These are phyloP conservation scores for Anguilla anguilla DNA, from an alignment of 2,797 vertebrate species.

Conservation along the genomic window DNA sequence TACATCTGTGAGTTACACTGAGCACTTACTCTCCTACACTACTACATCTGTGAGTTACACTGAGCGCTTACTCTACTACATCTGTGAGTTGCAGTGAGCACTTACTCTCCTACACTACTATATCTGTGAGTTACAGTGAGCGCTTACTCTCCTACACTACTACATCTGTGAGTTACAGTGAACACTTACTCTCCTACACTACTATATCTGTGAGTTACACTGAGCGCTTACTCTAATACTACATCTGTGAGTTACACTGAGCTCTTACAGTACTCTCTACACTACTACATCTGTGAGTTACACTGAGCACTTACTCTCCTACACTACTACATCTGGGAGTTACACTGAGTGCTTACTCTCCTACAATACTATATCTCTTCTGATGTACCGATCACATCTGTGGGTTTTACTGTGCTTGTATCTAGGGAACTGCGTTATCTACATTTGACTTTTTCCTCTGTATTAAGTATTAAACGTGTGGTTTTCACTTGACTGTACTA, in stretches of 20 bases:
- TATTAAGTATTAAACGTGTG: neutral
- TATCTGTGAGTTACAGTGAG: no score
- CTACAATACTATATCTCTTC: neutral
- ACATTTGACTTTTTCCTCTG: neutral
- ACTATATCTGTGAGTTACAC: no score
- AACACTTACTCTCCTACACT: no score
- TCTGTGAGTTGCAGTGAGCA: neutral
- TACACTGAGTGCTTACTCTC: neutral
- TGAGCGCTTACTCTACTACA: neutral
- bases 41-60: neutral
- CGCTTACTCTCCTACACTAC: no score
- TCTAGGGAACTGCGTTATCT: neutral
- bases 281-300: no score
- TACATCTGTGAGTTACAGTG: no score
- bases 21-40: neutral
- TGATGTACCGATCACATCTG: conserved; percentile 82
- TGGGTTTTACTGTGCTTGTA: conserved; percentile 43
- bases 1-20: neutral
- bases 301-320: no score
- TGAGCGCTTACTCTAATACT: neutral
- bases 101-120: no score
- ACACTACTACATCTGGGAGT: no score
- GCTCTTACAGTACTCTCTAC: no score
- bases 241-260: neutral
- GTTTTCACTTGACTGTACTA: neutral